phyloP scores from a whole-genome alignment of 2,888 invertebrate species.

The Lagria hirta region DNA sequence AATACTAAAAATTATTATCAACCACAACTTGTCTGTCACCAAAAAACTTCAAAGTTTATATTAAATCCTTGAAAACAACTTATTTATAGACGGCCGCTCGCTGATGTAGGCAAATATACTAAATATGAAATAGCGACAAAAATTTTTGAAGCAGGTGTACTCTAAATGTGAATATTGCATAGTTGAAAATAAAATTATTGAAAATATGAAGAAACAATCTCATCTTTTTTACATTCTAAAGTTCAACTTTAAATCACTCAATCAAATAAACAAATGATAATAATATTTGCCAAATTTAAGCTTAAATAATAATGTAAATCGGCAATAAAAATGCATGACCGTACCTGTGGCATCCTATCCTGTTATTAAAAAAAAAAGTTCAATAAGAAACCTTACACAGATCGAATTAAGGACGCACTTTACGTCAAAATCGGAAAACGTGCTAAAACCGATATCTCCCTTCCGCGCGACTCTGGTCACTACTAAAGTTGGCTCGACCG shows the following conservation, averaged over 20 bases:
- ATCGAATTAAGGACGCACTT: constrained; percentile 16
- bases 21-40: neutral
- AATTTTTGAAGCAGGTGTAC: constrained; percentile 19
- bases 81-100: constrained; percentile 21
- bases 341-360: constrained; percentile 20
- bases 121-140: constrained; percentile 18
- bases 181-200: too few species aligned
- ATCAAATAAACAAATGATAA: too few species aligned
- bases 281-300: too few species aligned
- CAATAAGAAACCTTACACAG: constrained; percentile 12
- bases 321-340: constrained; percentile 3
- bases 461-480: constrained; percentile 13
- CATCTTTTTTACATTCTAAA: too few species aligned
- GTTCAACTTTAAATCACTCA: too few species aligned
- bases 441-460: constrained; percentile 8
- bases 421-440: constrained; percentile 9
- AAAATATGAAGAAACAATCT: too few species aligned
- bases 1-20: too few species aligned
- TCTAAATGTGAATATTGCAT: too few species aligned
- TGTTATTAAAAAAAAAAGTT: constrained; percentile 1
- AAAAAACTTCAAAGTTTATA: constrained; percentile 11
- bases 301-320: too few species aligned
- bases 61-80: constrained; percentile 21
- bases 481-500: constrained; percentile 19
- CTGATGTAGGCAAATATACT: constrained; percentile 4